These are phyloP conservation scores for Saxicola maurus DNA, from an alignment of 2,797 vertebrate species.

Conservation along the genomic window DNA sequence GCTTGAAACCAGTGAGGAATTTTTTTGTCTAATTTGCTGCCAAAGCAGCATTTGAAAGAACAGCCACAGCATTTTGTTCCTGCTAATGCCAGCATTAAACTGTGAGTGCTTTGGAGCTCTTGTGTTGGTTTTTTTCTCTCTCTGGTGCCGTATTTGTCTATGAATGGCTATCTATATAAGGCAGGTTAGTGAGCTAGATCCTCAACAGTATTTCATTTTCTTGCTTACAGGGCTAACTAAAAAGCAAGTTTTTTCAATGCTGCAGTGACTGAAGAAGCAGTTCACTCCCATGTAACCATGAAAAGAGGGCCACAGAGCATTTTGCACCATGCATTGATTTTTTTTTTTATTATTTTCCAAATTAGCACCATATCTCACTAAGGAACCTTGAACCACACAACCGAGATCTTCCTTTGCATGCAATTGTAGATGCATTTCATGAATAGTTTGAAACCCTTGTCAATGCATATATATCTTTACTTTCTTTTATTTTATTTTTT, in stretches of 20 bases:
- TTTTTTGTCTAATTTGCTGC: background rate
- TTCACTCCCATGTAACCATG: slow-evolving; percentile 93
- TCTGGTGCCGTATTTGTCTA: slow-evolving; percentile 60
- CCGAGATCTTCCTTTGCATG: slow-evolving; percentile 87
- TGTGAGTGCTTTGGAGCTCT: slow-evolving; percentile 53
- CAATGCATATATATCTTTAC: slow-evolving; percentile 89
- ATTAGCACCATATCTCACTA: slow-evolving; percentile 88
- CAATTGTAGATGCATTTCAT: slow-evolving; percentile 89
- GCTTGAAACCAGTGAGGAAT: background rate
- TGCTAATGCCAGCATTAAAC: slow-evolving; percentile 30
- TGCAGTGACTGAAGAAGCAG: slow-evolving; percentile 97
- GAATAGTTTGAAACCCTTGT: slow-evolving; percentile 88
- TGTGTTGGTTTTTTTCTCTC: slow-evolving; percentile 11
- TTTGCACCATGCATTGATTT: slow-evolving; percentile 86
- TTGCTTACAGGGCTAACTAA: slow-evolving; percentile 99
- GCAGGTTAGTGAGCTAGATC: slow-evolving; percentile 85
- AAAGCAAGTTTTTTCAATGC: slow-evolving; percentile 96
- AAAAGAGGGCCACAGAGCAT: slow-evolving; percentile 87
- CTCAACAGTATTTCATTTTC: slow-evolving; percentile 95
- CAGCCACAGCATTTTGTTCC: slow-evolving; percentile 42
- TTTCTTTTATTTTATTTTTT: slow-evolving; percentile 69
- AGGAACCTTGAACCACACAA: slow-evolving; percentile 79
- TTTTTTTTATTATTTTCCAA: slow-evolving; percentile 73
- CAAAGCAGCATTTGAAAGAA: background rate
- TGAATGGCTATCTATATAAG: slow-evolving; percentile 75